These are phyloP conservation scores for Dendrocincla tyrannina DNA, from an alignment of 2,797 vertebrate genomes.

Conservation along the genomic window DNA sequence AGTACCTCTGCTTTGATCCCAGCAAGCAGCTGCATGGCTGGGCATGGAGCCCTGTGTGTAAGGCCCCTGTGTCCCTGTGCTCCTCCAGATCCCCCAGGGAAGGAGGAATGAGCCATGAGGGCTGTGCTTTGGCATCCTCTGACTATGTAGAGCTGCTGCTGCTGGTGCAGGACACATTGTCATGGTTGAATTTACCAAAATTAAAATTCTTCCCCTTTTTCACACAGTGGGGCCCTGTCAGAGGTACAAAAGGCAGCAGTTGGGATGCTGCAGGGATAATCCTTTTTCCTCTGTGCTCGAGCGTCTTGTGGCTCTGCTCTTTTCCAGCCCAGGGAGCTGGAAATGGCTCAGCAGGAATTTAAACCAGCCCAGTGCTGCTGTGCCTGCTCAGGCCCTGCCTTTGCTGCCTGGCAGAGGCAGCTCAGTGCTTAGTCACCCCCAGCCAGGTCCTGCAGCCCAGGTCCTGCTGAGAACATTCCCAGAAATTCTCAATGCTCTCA, in stretches of 20 bases:
- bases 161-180: neutral
- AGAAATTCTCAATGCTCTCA: neutral
- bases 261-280: slow-evolving; percentile 3
- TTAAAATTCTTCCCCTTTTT: neutral
- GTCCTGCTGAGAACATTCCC: neutral
- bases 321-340: neutral
- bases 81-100: accelerated
- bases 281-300: neutral
- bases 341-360: neutral
- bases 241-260: neutral
- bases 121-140: neutral
- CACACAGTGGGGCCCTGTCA: neutral
- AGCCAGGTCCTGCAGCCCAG: neutral
- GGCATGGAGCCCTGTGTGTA: neutral
- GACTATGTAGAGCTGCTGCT: neutral
- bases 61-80: neutral
- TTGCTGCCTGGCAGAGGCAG: neutral
- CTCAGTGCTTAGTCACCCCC: neutral
- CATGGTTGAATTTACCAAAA: neutral
- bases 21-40: neutral
- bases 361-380: neutral
- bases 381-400: neutral
- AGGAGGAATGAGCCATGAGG: neutral
- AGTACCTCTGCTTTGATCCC: neutral
- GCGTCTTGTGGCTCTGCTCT: neutral